Evolutionary conservation across 2,797 vertebrate species (phyloP), one percentile per base, ranked within the genome.

Genomic region (Eospalax fontanierii): DNA sequence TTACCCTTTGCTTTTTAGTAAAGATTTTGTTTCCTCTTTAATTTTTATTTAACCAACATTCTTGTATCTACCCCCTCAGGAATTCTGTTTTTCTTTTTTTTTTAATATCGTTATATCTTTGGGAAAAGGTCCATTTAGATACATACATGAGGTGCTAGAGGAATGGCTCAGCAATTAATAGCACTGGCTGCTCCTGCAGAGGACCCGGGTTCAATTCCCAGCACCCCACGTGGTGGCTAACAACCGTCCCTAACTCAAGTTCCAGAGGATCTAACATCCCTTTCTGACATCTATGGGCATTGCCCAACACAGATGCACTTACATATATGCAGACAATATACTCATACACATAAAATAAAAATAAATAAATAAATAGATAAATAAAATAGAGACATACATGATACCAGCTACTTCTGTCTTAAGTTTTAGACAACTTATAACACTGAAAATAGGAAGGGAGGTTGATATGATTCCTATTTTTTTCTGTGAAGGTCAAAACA

Each of bases 61-160:
- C 33, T 73, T 63, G 15, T 50, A 79, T 71, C 33, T 66, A 15
- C 4, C 16, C 24, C 33, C 26, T 9, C 33, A 30, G n/a, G 87
- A 84, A 65, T 81, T 33, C 90, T 88, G n/a, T n/a, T 26, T 71
- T 66, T 80, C 5, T 63, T n/a, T 26, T 71, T 66, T 80, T 11
- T 63, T 38, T 74, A 2, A 79, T 88, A 83, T 87, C 30, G 61
- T 61, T 86, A 8, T 76, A 66, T 80, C 38, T 94, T 84, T 26
- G 40, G 63, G 65, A 94, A 84, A 95, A 82, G n/a, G 73, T 24
- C 66, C 40, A 79, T 82, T 33, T 79, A 87, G 75, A 84, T 75
- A 85, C 46, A 40, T n/a, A 73, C 50, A 54, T 10, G 50, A 54
- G 50, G 50, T 7, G 50, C 50, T 54, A 12, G 12, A 54, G 8